These are phyloP conservation scores for Gephyroberyx darwinii DNA, from an alignment of 2,797 vertebrate species.

Conservation along the genomic window DNA sequence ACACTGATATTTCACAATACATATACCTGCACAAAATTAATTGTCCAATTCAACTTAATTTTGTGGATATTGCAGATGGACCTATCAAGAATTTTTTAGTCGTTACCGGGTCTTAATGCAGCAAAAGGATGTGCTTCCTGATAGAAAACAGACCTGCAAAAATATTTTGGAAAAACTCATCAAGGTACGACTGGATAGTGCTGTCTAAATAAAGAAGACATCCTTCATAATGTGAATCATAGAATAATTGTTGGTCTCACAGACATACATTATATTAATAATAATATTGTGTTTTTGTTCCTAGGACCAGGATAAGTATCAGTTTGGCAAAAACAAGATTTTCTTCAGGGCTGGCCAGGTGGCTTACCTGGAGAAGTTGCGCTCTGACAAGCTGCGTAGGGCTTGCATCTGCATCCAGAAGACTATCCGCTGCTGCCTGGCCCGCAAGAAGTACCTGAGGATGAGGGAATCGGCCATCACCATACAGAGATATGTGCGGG, in stretches of 20 bases:
- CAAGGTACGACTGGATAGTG: slow-evolving; percentile 78
- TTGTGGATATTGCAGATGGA: slow-evolving; percentile 85
- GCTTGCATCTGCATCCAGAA: slow-evolving; percentile 97
- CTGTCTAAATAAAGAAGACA: not conserved
- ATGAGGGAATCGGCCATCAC: slow-evolving; percentile 87
- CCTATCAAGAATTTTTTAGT: slow-evolving; percentile 96
- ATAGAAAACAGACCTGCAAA: slow-evolving; percentile 91
- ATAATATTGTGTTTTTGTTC: slow-evolving; percentile 8
- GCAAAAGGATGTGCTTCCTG: slow-evolving; percentile 89
- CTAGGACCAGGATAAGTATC: slow-evolving; percentile 94
- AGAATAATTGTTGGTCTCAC: not conserved
- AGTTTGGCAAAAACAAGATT: slow-evolving; percentile 98
- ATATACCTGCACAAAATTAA: not conserved
- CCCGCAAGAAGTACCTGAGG: slow-evolving; percentile 90
- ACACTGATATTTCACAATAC: not conserved
- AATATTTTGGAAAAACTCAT: slow-evolving; percentile 91
- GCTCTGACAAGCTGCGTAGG: slow-evolving; percentile 90
- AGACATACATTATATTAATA: not conserved
- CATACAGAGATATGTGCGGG: slow-evolving; percentile 90
- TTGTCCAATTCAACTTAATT: not conserved
- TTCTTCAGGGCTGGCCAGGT: slow-evolving; percentile 99
- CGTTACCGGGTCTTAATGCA: slow-evolving; percentile 97
- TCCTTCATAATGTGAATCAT: not conserved
- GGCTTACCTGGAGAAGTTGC: slow-evolving; percentile 96
- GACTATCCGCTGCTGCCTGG: slow-evolving; percentile 94